Evolutionary conservation across 2,113 vertebrate species (phyloP).

Genomic region (Cathartes aura): DNA sequence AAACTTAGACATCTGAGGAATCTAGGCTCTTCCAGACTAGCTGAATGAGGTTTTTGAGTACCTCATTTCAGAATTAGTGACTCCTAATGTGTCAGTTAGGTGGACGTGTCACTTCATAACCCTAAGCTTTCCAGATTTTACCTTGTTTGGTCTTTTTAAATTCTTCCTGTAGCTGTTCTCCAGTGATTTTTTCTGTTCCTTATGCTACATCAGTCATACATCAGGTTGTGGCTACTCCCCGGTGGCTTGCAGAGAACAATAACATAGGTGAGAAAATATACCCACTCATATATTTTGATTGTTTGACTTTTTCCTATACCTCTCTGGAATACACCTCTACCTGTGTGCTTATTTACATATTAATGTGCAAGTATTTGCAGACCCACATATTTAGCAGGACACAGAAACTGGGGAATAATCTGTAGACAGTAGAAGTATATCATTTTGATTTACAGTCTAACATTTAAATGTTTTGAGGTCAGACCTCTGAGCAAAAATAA

Average conservation of each 20-base stretch:
- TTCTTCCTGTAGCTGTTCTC: constrained; percentile 24
- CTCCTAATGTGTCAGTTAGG: background rate
- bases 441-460: constrained; percentile 76
- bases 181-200: constrained; percentile 22
- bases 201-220: constrained; percentile 43
- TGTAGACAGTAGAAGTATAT: constrained; percentile 58
- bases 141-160: background rate
- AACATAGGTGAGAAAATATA: constrained; percentile 61
- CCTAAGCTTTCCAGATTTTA: background rate
- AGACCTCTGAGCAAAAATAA: constrained; percentile 73
- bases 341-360: constrained; percentile 66
- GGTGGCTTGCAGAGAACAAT: constrained; percentile 51
- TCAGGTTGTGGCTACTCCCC: constrained; percentile 44
- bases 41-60: background rate
- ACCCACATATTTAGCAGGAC: constrained; percentile 54
- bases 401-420: constrained; percentile 49
- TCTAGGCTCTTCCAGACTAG: background rate
- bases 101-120: background rate
- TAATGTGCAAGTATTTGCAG: constrained; percentile 61
- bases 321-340: constrained; percentile 37
- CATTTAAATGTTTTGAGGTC: constrained; percentile 81
- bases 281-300: constrained; percentile 58
- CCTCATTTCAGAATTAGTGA: background rate
- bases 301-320: constrained; percentile 37
- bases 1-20: background rate